phyloP scores from a whole-genome alignment of 2,113 vertebrate genomes.

The Melanocharis versteri region DNA sequence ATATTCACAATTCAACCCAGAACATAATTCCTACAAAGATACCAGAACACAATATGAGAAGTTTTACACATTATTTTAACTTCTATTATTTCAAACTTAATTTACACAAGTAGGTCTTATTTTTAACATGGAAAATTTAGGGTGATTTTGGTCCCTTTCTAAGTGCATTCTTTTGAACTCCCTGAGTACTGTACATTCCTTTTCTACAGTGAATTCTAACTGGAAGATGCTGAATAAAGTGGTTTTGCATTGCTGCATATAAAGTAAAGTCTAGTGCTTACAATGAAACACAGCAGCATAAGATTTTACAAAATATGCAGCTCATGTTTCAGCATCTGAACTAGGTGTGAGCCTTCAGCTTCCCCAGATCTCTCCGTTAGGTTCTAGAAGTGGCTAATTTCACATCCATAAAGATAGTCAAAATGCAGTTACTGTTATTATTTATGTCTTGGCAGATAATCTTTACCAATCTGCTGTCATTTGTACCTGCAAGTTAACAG shows the following conservation, averaged over 20 bases:
- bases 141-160: conserved; percentile 46
- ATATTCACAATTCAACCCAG: not conserved
- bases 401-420: not conserved
- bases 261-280: not conserved
- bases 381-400: not conserved
- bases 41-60: not conserved
- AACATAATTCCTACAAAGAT: not conserved
- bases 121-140: not conserved
- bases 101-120: not conserved
- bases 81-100: not conserved
- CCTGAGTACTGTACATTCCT: conserved; percentile 55
- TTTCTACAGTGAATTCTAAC: conserved; percentile 47
- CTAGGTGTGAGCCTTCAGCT: not conserved
- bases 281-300: not conserved
- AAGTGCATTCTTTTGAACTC: conserved; percentile 55
- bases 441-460: not conserved
- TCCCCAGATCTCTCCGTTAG: not conserved
- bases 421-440: not conserved
- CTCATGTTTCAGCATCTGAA: not conserved
- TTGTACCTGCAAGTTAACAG: not conserved
- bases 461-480: not conserved
- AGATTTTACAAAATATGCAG: conserved; percentile 11
- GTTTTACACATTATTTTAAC: not conserved
- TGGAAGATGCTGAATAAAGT: conserved; percentile 16
- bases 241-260: not conserved